Base-by-base conservation (phyloP, 2,113 vertebrate species). In the Eclectus roratus region DNA sequence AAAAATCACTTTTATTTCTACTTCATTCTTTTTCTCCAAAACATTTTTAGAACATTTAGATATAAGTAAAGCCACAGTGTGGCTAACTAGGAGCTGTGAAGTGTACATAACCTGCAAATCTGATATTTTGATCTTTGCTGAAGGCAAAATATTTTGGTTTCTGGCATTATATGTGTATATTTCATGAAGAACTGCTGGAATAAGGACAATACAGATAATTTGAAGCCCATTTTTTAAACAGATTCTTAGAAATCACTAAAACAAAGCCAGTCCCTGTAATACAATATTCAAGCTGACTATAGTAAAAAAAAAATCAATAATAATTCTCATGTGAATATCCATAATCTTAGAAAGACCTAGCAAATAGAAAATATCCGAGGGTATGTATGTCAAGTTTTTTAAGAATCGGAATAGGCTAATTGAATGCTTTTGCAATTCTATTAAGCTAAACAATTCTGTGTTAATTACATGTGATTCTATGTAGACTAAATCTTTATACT, bases 261-360 rank as follows among this genome's bases (percentile, higher is more conserved):
- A 56, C 9, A 71, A 60, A 74, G 1, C 2, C 20, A 61, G 10
- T 60, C n/a, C 60, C 58, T 73, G 41, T 37, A 73, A 73, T 47
- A 33, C n/a, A 70, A 80, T 56, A 70, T 53, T 96, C 23, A 90
- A 37, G 9, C 7, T 71, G 83, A 53, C 15, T 55, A 8, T 63
- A 85, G 94, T 84, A 66, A 85, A 85, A 2, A 20, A 61, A 61
- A 88, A 90, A 53, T 21, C 6, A 66, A 69, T 61, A 61, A 17
- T 85, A 21, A 88, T 85, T 88, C 66, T 91, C 41, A 41, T 33
- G 83, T 70, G 58, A 85, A 93, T 80, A 96, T 77, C 47, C 17
- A 49, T 85, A 93, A 88, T 91, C 88, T 93, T 88, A 52, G 52
- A 90, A 95, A 91, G 49, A 82, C 15, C 21, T 65, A 61, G 41